Base-by-base conservation (phyloP, 1,140 invertebrate genomes). In the Sitodiplosis mosellana region DNA sequence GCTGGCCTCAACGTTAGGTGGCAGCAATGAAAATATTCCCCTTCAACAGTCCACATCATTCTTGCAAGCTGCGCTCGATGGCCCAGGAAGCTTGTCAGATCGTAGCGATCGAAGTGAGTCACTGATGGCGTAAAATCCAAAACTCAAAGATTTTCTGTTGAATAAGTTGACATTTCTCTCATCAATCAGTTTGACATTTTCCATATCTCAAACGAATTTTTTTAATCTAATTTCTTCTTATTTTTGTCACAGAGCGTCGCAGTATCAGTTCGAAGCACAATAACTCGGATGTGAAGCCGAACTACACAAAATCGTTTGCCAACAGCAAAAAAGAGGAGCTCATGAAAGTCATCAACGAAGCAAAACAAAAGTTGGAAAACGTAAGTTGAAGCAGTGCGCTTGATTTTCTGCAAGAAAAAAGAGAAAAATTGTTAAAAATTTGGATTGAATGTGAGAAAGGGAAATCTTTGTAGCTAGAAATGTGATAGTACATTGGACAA, bases 291-390 rank as follows among this genome's bases (percentile, higher is more conserved):
- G 69, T 69, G 14, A 27, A 22, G 11, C 65, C 62, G 18, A 69
- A 69, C 12, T 71, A 69, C 42, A 69, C 70, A 6, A 71, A 72
- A 52, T 68, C 67, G 20, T 58, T 70, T 51, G 74, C 79, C 2
- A 72, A 74, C 4, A 79, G 78, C 48, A 83, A 83, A 55, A 71
- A 87, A 40, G 82, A 89, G 63, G 85, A 91, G 61, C 65, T 92
- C 42, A 75, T 83, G 52, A 77, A 84, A 59, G 73, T 85, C 57
- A 86, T 91, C 59, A 78, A 85, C 58, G 87, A 91, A 67, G 89
- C 87, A 0, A 76, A 83, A 60, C 76, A 80, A 55, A 87, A 89
- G 67, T 66, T 93, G 43, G 84, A 91, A 71, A 90, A 78, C 65
- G 88, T 91, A 66, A 76, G 78, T 76, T n/a, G 27, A 27, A 27